Base-by-base conservation (phyloP, 2,888 invertebrate genomes). In the Osmoderma eremita region DNA sequence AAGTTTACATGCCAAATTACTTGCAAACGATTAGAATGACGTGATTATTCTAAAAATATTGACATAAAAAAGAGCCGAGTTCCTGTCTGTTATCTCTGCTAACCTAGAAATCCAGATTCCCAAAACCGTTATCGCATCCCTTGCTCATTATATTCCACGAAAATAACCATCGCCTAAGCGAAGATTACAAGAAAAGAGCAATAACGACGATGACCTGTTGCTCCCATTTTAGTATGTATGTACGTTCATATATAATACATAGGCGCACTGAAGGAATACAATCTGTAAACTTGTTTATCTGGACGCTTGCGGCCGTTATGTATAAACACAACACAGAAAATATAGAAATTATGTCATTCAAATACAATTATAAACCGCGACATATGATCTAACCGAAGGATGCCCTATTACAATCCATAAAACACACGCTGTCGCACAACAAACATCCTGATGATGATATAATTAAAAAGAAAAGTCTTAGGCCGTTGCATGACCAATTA, bases 251-350 rank as follows among this genome's bases (percentile, higher is more conserved):
- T 10, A 30, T 30, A 1, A 30, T 10, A 30, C 10, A 30, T 30
- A 30, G 5, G 30, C 30, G 10, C 10, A 30, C 30, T 30, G 10
- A 24, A 61, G 30, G 63, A 63, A 41, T 24, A 51, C 51, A 58
- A 67, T 42, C 54, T 67, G 63, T 67, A 53, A 62, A 62, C 67
- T 63, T 53, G 48, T 53, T 63, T 67, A 67, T 67, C 67, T 53
- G 45, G 53, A 67, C 54, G 67, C 67, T 36, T 54, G 62, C 54
- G 67, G 51, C 53, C 63, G 48, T 20, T 50, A 10, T 48, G 61
- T 67, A 63, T 63, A 67, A 67, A 67, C 63, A 67, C 22, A 53
- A 62, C 30, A 36, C 10, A 48, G 61, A 67, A 62, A 62, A 53
- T 62, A 51, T 62, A 67, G 66, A 62, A 61, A 50, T 65, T 65